Conservation (phyloP, 2,797 vertebrate species). For the Hemibagrus guttatus region DNA sequence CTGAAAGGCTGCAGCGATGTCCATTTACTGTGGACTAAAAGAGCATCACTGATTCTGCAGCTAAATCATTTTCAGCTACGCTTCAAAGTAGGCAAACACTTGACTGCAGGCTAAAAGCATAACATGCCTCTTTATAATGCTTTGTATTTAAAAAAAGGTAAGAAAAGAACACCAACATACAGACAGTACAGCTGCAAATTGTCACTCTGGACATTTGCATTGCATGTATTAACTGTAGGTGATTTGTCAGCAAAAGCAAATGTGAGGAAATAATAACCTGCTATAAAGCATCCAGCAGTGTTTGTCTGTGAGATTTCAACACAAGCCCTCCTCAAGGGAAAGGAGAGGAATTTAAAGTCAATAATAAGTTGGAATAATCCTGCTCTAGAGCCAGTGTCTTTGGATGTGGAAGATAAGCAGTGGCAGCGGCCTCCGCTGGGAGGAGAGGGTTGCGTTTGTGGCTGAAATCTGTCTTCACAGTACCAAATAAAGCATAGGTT, state of each 20-base stretch:
- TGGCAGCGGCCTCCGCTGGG: slow-evolving; percentile 36
- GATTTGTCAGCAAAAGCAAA: slow-evolving; percentile 24
- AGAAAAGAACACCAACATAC: neutral
- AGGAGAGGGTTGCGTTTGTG: slow-evolving; percentile 33
- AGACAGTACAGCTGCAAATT: neutral
- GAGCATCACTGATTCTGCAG: slow-evolving; percentile 34
- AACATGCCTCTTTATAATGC: neutral
- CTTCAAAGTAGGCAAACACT: slow-evolving; percentile 27
- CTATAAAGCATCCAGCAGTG: slow-evolving; percentile 3
- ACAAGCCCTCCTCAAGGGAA: slow-evolving; percentile 36
- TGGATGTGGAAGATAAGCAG: slow-evolving; percentile 42
- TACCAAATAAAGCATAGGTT: slow-evolving; percentile 44
- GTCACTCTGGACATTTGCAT: neutral
- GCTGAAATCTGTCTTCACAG: slow-evolving; percentile 42
- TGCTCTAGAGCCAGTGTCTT: slow-evolving; percentile 38
- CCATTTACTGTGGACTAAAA: slow-evolving; percentile 44
- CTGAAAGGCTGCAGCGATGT: slow-evolving; percentile 41
- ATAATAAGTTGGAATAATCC: slow-evolving; percentile 51
- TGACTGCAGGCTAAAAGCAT: slow-evolving; percentile 6
- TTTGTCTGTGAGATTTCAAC: slow-evolving; percentile 38
- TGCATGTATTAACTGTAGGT: neutral
- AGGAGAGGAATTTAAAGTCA: slow-evolving; percentile 40
- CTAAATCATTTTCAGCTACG: slow-evolving; percentile 31
- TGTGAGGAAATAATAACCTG: slow-evolving; percentile 36
- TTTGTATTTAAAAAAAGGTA: slow-evolving; percentile 5